Evolutionary conservation across 2,888 invertebrate genomes (phyloP).

Genomic region (Endotricha flammealis): DNA sequence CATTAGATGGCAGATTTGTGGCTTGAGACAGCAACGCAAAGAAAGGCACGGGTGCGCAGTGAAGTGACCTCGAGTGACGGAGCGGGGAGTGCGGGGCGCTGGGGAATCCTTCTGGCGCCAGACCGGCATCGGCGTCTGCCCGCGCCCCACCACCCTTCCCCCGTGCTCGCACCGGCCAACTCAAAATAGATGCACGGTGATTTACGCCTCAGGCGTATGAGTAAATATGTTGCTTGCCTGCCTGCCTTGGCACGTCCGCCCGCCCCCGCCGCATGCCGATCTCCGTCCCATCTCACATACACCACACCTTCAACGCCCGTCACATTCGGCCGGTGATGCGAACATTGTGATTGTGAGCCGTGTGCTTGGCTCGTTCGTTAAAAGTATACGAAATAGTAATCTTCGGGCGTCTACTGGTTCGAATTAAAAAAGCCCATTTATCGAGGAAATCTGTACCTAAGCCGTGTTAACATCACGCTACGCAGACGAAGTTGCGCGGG

Average conservation of each 20-base stretch:
- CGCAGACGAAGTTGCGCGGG: no score
- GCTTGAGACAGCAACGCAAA: no score
- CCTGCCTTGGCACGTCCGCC: constrained; percentile 74
- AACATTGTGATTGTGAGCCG: neutral
- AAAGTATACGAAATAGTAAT: no score
- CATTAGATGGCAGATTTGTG: constrained; percentile 29
- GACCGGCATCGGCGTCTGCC: constrained; percentile 74
- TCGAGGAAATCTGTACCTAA: no score
- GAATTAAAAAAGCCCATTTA: no score
- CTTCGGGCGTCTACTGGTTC: no score
- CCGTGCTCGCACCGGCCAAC: constrained; percentile 56
- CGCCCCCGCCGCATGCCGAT: constrained; percentile 58
- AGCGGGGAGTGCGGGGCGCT: constrained; percentile 58
- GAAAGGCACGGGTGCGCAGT: constrained; percentile 44
- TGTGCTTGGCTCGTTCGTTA: constrained; percentile 1
- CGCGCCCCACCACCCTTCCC: constrained; percentile 51
- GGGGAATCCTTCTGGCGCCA: constrained; percentile 80
- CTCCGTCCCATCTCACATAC: constrained; percentile 40
- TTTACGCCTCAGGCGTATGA: constrained; percentile 75
- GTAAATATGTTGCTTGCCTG: constrained; percentile 72
- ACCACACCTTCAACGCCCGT: constrained; percentile 19
- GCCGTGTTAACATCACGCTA: no score
- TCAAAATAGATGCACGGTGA: constrained; percentile 76
- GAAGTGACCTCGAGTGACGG: constrained; percentile 49
- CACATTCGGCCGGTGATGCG: constrained; percentile 9